These are phyloP conservation scores for Chironomus striatipennis DNA, from an alignment of 1,140 invertebrate genomes.

Conservation along the genomic window DNA sequence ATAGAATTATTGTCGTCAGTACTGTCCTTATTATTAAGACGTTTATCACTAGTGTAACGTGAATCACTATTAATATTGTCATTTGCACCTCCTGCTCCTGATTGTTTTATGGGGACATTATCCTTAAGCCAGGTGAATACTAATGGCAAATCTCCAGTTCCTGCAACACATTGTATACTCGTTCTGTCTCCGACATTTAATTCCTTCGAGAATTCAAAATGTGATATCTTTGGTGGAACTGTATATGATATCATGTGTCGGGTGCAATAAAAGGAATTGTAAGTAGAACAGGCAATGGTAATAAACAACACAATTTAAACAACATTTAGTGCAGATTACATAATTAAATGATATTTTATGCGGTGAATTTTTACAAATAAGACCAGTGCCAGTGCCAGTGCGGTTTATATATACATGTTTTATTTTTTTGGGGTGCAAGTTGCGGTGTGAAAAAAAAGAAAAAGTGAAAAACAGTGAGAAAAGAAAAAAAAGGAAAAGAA, in stretches of 20 bases:
- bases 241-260: conserved; percentile 32
- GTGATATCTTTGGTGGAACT: conserved; percentile 59
- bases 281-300: not conserved
- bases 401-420: not conserved
- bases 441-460: not conserved
- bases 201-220: conserved; percentile 56
- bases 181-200: conserved; percentile 60
- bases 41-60: conserved; percentile 34
- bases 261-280: not conserved
- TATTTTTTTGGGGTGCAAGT: not conserved
- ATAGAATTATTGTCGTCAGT: conserved; percentile 41
- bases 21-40: conserved; percentile 27
- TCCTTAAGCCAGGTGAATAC: conserved; percentile 64
- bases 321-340: conserved; percentile 22
- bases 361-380: not conserved
- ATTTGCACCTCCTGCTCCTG: conserved; percentile 28
- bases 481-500: not conserved
- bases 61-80: conserved; percentile 28
- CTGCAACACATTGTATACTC: conserved; percentile 56
- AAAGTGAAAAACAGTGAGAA: not conserved
- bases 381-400: not conserved
- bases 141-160: conserved; percentile 59
- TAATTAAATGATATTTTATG: conserved; percentile 3
- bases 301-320: conserved; percentile 1
- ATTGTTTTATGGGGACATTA: conserved; percentile 40